phyloP scores from a whole-genome alignment of 2,888 invertebrate genomes.

The Shargacucullia verbasci region DNA sequence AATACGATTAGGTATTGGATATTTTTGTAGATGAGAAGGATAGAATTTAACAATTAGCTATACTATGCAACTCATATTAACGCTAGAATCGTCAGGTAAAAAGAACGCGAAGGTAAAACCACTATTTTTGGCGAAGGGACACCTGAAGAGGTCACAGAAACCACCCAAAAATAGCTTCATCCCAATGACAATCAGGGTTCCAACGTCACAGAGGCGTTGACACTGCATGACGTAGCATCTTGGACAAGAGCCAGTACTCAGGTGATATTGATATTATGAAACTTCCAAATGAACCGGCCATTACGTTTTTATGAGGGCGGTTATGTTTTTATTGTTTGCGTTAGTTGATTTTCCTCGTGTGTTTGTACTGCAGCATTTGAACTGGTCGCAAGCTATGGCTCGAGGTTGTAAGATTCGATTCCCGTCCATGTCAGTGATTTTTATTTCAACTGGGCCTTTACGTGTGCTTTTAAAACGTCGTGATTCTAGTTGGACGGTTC shows the following conservation, averaged over 20 bases:
- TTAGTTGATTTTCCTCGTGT: neutral
- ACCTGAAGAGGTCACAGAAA: conserved; percentile 10
- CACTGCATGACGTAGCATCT: conserved; percentile 35
- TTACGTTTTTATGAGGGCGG: conserved; percentile 23
- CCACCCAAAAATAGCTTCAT: conserved; percentile 31
- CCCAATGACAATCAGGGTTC: conserved; percentile 45
- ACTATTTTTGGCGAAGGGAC: conserved; percentile 36
- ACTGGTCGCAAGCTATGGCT: too few species aligned
- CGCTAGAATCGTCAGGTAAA: too few species aligned
- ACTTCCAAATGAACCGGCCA: conserved; percentile 17
- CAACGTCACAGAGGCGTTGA: conserved; percentile 45
- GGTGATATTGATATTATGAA: conserved; percentile 39
- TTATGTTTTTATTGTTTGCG: conserved; percentile 8
- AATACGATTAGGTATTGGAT: too few species aligned
- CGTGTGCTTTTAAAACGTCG: too few species aligned
- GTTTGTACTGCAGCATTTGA: too few species aligned
- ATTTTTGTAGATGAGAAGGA: too few species aligned
- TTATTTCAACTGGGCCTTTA: too few species aligned
- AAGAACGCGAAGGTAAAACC: conserved; percentile 29
- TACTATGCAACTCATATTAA: too few species aligned
- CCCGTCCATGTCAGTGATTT: too few species aligned
- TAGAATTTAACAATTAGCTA: too few species aligned
- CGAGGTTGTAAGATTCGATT: neutral
- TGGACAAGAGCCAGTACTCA: conserved; percentile 37
- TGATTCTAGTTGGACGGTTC: too few species aligned